phyloP scores from a whole-genome alignment of 2,797 vertebrate genomes.

The Microhierax caerulescens region DNA sequence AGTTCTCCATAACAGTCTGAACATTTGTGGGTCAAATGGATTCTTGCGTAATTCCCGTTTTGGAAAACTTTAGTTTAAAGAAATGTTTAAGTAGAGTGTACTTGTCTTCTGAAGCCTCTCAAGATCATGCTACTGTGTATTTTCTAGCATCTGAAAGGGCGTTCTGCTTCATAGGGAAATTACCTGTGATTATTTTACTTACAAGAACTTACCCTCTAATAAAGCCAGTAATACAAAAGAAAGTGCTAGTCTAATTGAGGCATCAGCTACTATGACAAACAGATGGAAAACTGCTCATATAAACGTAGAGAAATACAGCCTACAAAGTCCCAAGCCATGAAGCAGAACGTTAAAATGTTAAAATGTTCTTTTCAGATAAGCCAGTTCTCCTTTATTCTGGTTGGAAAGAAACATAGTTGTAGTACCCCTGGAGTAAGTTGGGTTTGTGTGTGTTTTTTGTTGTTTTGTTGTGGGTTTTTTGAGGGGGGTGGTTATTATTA shows the following conservation, averaged over 20 bases:
- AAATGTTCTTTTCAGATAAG: background rate
- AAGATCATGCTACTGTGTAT: background rate
- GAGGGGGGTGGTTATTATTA: no score
- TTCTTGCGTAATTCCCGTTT: background rate
- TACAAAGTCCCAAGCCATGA: background rate
- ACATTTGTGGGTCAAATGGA: background rate
- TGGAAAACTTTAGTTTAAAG: background rate
- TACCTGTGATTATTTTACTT: background rate
- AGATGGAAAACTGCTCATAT: background rate
- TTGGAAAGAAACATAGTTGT: background rate
- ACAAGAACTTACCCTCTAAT: background rate
- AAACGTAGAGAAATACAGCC: background rate
- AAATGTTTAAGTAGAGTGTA: background rate
- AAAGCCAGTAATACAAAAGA: background rate
- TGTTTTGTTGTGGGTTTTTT: background rate
- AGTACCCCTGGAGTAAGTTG: background rate
- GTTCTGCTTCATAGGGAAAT: background rate
- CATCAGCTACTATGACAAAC: background rate
- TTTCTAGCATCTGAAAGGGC: background rate
- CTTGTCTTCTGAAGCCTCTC: background rate
- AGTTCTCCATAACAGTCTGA: background rate
- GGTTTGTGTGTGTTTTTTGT: background rate
- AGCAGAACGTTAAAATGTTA: background rate
- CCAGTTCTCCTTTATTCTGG: background rate
- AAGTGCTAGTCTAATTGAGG: background rate